Conservation (phyloP, 2,888 invertebrate genomes). For the Orthosia incerta region DNA sequence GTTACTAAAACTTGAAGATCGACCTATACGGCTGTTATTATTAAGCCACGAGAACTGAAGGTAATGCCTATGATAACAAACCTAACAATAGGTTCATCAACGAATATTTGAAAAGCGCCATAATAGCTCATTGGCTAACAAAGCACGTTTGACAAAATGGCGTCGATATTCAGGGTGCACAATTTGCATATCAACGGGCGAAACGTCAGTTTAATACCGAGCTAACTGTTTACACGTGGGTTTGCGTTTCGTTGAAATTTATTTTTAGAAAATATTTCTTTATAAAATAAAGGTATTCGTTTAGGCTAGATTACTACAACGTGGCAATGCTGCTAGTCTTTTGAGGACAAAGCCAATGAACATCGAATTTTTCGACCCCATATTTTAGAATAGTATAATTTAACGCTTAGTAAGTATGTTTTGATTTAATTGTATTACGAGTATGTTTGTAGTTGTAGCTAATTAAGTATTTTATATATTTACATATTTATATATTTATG, state of each 20-base stretch:
- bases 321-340: too few species aligned
- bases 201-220: slow-evolving; percentile 30
- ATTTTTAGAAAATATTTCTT: neutral
- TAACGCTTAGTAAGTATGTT: too few species aligned
- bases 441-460: too few species aligned
- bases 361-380: too few species aligned
- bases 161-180: slow-evolving; percentile 34
- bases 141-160: slow-evolving; percentile 50
- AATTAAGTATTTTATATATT: too few species aligned
- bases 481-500: too few species aligned
- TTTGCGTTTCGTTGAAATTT: neutral
- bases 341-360: too few species aligned
- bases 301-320: neutral
- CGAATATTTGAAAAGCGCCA: slow-evolving; percentile 19
- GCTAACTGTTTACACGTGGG: slow-evolving; percentile 13
- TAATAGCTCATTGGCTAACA: slow-evolving; percentile 44
- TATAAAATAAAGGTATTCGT: neutral
- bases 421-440: too few species aligned
- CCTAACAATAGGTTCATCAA: slow-evolving; percentile 29
- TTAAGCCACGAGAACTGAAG: too few species aligned
- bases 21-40: too few species aligned
- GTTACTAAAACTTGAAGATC: too few species aligned
- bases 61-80: neutral
- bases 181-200: slow-evolving; percentile 49
- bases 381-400: too few species aligned